phyloP scores from a whole-genome alignment of 2,113 vertebrate species.

The Pipra filicauda region DNA sequence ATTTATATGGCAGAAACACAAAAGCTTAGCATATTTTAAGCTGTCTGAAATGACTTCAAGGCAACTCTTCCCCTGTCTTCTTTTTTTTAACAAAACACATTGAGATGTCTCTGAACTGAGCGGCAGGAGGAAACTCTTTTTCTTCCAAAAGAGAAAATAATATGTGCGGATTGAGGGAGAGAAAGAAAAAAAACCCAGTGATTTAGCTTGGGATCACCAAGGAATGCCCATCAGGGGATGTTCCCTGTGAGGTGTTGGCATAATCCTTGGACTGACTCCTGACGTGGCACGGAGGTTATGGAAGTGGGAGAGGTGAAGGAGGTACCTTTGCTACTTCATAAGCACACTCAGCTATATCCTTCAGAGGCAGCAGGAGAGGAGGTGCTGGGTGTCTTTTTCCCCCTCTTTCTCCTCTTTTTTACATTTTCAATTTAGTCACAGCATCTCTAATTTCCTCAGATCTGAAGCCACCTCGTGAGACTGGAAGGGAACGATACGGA shows the following conservation, averaged over 20 bases:
- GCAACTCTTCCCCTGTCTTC: background rate
- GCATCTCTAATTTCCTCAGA: constrained; percentile 62
- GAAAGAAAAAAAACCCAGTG: background rate
- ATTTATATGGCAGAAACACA: constrained; percentile 66
- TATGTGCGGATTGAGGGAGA: background rate
- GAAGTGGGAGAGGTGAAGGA: background rate
- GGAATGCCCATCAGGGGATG: background rate
- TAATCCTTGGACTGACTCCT: background rate
- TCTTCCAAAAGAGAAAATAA: background rate
- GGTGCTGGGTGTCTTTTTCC: background rate
- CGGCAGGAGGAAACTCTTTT: background rate
- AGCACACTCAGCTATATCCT: fast-evolving
- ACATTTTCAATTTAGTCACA: constrained; percentile 58
- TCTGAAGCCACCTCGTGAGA: constrained; percentile 51
- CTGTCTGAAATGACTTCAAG: constrained; percentile 54
- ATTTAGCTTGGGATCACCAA: background rate
- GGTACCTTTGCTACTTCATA: background rate
- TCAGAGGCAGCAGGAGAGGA: background rate
- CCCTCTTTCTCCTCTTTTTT: background rate
- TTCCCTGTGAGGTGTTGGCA: background rate
- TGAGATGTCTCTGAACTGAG: background rate
- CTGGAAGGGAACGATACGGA: constrained; percentile 43
- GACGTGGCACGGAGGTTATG: fast-evolving
- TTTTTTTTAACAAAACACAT: background rate
- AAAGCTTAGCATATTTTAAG: constrained; percentile 63